Percentiles rank a stretch among this genome's conserved stretches.
phyloP scores from a whole-genome alignment of 2,113 vertebrate genomes.

The Circaetus gallicus region DNA sequence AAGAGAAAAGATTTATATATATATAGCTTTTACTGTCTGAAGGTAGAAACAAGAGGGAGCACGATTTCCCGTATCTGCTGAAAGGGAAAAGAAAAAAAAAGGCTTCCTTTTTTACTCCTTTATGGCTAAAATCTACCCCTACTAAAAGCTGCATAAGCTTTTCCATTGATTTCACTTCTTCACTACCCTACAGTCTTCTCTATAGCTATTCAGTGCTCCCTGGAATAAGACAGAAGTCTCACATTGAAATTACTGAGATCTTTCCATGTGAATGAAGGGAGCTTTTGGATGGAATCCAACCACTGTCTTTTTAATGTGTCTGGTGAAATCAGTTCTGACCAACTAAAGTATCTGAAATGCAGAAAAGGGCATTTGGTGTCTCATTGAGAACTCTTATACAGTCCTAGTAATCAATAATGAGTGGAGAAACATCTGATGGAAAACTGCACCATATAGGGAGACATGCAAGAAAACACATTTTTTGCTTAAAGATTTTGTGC shows the following conservation, averaged over 20 bases:
- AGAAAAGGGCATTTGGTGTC: not conserved
- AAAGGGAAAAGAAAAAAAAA: not conserved
- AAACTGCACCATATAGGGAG: not conserved
- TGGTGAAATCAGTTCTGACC: not conserved
- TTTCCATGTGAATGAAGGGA: not conserved
- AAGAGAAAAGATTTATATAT: not conserved
- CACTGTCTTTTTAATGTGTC: not conserved
- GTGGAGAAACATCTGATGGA: not conserved
- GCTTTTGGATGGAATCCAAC: not conserved
- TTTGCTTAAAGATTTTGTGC: not conserved
- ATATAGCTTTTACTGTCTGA: not conserved
- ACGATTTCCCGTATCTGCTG: not conserved
- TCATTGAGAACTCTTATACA: not conserved
- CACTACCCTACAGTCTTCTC: not conserved
- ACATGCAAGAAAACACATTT: not conserved
- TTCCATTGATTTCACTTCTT: not conserved
- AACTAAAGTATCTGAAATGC: not conserved
- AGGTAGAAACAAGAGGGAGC: not conserved
- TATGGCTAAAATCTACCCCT: not conserved
- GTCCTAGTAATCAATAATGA: not conserved
- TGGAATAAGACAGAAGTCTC: not conserved
- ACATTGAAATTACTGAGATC: not conserved
- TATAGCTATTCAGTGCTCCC: not conserved
- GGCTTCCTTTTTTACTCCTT: not conserved
- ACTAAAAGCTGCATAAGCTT: not conserved